These are phyloP conservation scores for Pentalonia nigronervosa DNA, from an alignment of 1,140 invertebrate species.

Conservation along the genomic window DNA sequence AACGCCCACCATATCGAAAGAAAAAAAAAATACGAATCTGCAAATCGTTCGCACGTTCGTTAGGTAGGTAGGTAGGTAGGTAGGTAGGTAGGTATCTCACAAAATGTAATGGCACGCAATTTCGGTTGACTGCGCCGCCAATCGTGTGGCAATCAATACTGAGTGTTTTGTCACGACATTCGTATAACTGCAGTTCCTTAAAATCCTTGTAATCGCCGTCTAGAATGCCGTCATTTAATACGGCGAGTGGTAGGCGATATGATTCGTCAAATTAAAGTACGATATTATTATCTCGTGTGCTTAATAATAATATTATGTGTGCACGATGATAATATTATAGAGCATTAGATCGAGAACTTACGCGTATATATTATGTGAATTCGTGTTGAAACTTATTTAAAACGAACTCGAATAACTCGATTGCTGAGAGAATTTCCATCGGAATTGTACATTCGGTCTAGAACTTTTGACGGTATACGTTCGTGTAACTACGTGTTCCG, in stretches of 20 bases:
- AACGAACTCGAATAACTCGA: not conserved
- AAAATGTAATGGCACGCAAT: not conserved
- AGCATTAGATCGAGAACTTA: not conserved
- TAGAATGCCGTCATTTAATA: not conserved
- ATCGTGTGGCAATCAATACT: not conserved
- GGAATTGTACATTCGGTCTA: not conserved
- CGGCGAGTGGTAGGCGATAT: not conserved
- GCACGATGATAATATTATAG: not conserved
- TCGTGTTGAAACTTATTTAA: not conserved
- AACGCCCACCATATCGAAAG: not conserved
- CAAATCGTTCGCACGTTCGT: not conserved
- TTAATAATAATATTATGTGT: not conserved
- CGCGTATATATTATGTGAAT: not conserved
- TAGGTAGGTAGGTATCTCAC: not conserved
- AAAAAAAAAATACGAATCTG: not conserved
- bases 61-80: not conserved
- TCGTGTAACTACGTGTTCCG: not conserved
- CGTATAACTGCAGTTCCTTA: not conserved
- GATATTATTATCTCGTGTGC: not conserved
- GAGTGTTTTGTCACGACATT: not conserved
- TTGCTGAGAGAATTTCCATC: not conserved
- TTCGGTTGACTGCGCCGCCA: not conserved
- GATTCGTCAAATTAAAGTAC: not conserved
- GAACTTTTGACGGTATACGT: not conserved
- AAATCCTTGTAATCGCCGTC: not conserved